These are phyloP conservation scores for Thereva unica DNA, from an alignment of 2,888 invertebrate species.

Conservation along the genomic window DNA sequence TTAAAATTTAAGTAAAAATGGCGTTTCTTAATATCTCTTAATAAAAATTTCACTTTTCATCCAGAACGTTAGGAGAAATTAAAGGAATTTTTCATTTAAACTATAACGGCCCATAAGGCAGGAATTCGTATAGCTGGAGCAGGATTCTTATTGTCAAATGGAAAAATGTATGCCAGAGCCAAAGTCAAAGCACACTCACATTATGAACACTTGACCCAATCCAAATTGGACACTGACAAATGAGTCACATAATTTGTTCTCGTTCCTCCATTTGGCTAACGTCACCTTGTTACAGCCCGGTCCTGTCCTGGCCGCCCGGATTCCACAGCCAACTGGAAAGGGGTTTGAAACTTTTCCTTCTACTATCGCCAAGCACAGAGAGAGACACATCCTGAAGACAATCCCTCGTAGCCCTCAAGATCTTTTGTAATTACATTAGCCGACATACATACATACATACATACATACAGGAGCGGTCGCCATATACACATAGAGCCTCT, in stretches of 20 bases:
- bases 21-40: no score
- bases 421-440: slow-evolving; percentile 30
- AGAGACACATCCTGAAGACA: slow-evolving; percentile 17
- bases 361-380: not conserved
- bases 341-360: slow-evolving; percentile 9
- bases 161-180: no score
- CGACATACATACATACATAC: not conserved
- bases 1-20: no score
- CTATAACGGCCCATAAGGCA: no score
- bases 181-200: slow-evolving; percentile 10
- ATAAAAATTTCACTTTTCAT: no score
- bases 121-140: no score
- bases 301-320: slow-evolving; percentile 10
- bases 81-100: no score
- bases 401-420: slow-evolving; percentile 13
- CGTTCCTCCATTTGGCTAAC: slow-evolving; percentile 14
- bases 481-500: slow-evolving; percentile 15
- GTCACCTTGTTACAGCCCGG: not conserved
- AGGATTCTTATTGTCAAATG: no score
- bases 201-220: slow-evolving; percentile 27
- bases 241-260: slow-evolving; percentile 24
- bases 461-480: not conserved
- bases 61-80: no score
- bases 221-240: slow-evolving; percentile 30
- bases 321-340: slow-evolving; percentile 5